phyloP scores from a whole-genome alignment of 2,113 vertebrate species.

The Oryzias curvinotus region DNA sequence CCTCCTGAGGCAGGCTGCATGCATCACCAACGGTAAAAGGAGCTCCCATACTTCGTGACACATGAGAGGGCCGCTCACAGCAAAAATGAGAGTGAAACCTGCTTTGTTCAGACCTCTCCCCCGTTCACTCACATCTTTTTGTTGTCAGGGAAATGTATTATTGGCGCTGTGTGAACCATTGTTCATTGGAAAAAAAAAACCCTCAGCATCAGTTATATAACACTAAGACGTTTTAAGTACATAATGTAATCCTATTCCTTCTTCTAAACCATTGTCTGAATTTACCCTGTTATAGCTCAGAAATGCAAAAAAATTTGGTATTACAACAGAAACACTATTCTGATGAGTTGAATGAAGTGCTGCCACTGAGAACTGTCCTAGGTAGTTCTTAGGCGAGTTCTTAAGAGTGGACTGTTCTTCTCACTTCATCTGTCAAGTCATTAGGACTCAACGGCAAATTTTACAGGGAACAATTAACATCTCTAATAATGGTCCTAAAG shows the following conservation, averaged over 20 bases:
- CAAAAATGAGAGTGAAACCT: slow-evolving; percentile 16
- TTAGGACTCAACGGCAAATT: not conserved
- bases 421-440: slow-evolving; percentile 17
- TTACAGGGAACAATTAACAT: too few species aligned
- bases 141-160: slow-evolving; percentile 1
- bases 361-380: not conserved
- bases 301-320: too few species aligned
- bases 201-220: too few species aligned
- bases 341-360: too few species aligned
- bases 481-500: too few species aligned
- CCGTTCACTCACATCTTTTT: not conserved
- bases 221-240: too few species aligned
- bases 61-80: not conserved
- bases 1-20: not conserved
- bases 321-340: too few species aligned
- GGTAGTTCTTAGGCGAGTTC: not conserved
- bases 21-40: not conserved
- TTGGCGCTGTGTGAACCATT: not conserved
- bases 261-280: too few species aligned
- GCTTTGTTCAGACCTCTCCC: not conserved
- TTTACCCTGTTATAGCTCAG: too few species aligned
- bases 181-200: not conserved
- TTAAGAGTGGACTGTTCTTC: not conserved
- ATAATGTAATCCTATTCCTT: too few species aligned
- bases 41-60: not conserved